These are phyloP conservation scores for Cydia splendana DNA, from an alignment of 1,140 invertebrate genomes.

Conservation along the genomic window DNA sequence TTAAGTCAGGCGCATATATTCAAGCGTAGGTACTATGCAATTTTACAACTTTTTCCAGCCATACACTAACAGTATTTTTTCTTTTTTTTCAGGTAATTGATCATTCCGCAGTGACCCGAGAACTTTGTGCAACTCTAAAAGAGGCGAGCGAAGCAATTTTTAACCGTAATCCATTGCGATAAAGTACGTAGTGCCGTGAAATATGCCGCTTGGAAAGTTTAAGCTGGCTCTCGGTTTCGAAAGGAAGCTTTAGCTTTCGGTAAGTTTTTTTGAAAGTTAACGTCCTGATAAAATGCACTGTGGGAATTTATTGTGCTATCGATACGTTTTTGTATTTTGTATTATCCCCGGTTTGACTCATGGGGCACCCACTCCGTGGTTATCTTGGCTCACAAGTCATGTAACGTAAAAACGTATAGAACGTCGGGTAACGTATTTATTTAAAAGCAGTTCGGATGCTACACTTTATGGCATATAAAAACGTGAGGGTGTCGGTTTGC, in stretches of 20 bases:
- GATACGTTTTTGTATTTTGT: neutral
- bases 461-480: neutral
- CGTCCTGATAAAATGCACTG: neutral
- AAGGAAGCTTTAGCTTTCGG: conserved; percentile 1
- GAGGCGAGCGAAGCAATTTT: neutral
- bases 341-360: no score
- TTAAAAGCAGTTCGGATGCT: neutral
- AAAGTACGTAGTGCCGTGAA: neutral
- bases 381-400: no score
- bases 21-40: neutral
- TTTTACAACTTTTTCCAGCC: neutral
- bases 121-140: neutral
- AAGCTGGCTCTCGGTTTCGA: neutral
- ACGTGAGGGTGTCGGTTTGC: neutral
- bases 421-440: neutral
- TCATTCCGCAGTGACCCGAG: neutral
- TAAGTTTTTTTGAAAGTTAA: conserved; percentile 4
- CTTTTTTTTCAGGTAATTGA: conserved; percentile 6
- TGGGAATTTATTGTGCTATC: neutral
- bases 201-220: conserved; percentile 7
- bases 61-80: neutral
- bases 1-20: neutral
- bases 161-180: neutral
- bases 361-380: no score
- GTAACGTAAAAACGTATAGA: neutral